Conservation (phyloP, 2,797 vertebrate species). For the Melanotaenia maccullochi region DNA sequence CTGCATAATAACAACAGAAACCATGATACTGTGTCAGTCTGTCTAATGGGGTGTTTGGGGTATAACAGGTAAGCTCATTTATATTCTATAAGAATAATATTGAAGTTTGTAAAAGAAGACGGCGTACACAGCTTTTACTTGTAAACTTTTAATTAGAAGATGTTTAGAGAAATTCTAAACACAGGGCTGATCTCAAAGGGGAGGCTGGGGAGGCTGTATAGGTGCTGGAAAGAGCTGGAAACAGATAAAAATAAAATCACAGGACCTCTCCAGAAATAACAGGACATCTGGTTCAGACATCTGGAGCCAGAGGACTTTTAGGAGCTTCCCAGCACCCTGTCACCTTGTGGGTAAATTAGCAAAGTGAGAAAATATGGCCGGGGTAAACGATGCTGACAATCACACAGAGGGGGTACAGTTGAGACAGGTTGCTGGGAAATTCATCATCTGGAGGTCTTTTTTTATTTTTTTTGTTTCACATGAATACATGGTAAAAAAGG, state of each 20-base stretch:
- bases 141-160: conserved; percentile 59
- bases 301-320: conserved; percentile 83
- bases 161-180: conserved; percentile 43
- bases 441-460: conserved; percentile 66
- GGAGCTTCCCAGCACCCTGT: conserved; percentile 79
- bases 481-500: conserved; percentile 63
- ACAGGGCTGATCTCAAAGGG: conserved; percentile 43
- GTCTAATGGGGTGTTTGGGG: conserved; percentile 17
- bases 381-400: conserved; percentile 84
- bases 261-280: conserved; percentile 80
- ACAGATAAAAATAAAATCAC: conserved; percentile 74
- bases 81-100: conserved; percentile 25
- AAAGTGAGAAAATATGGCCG: conserved; percentile 83
- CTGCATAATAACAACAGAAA: conserved; percentile 35
- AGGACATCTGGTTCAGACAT: conserved; percentile 85
- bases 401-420: conserved; percentile 73
- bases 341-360: conserved; percentile 85
- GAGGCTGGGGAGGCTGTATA: conserved; percentile 48
- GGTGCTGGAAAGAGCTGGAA: conserved; percentile 68
- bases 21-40: conserved; percentile 12
- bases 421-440: conserved; percentile 66
- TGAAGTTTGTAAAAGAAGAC: conserved; percentile 25
- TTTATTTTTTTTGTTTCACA: conserved; percentile 58
- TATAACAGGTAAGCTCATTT: conserved; percentile 33
- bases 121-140: conserved; percentile 27